Evolutionary conservation across 2,888 invertebrate species (phyloP), one percentile per base, ranked within the genome.

Genomic region (Electrophaes corylata): DNA sequence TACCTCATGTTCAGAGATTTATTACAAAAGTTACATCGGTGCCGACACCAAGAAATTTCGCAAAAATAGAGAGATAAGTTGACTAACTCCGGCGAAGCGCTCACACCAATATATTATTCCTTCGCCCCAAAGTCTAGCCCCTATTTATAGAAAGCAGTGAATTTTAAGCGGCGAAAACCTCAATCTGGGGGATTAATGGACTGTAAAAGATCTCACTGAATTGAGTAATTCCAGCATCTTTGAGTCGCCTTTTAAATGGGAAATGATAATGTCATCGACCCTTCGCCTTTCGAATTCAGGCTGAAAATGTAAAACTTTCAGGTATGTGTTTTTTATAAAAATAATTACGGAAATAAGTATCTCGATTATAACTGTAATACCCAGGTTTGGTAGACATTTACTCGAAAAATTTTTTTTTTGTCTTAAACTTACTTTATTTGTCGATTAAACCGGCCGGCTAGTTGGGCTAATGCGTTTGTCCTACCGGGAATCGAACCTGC

Each of bases 181-280:
- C 88, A 87, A 89, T 88, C 86, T 84, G 79, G 73, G 67, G 71
- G 78, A 78, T 81, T 89, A 89, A 90, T 89, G 90, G 86, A 79
- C 86, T 87, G 90, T 84, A 81, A 90, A 90, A 82, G 85, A 87
- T 84, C 83, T 76, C 78, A 77, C 71, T 73, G 81, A 81, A 84
- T 86, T 83, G 85, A 84, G 84, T 86, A 81, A 83, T 85, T 82
- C 81, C 80, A 73, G 77, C 70, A 65, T 60, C 71, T 75, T 69
- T 52, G 67, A 71, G 75, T 71, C 75, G 48, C 33, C 39, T 81
- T 78, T 79, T 73, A 78, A 79, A 78, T 77, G 72, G 73, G 75
- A 75, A 76, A 78, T 79, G 73, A 76, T 78, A 78, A 78, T 79
- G 77, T 74, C 78, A 75, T 78, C 73, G 76, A 73, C 74, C 44